Conservation (phyloP, 37 sponge, comb jelly and placozoan genomes). For the Cladorhizidae sp. region DNA sequence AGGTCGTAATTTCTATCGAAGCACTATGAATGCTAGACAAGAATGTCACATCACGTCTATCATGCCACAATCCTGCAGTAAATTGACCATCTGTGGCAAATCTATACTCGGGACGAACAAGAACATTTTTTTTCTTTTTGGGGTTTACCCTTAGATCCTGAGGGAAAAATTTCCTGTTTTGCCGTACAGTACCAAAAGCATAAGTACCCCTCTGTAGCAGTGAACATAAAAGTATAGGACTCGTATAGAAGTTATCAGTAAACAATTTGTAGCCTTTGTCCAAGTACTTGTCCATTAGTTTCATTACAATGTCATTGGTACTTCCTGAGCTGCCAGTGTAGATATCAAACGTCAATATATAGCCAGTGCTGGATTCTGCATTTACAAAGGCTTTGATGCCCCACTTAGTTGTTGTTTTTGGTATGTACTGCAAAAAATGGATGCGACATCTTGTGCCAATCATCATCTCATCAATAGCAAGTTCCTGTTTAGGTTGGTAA, state of each 20-base stretch:
- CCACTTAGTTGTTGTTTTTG: constrained; percentile 35
- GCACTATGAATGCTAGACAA: not conserved
- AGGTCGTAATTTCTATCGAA: not conserved
- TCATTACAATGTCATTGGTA: not conserved
- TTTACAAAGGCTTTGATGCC: constrained; percentile 30
- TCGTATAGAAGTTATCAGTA: constrained; percentile 40
- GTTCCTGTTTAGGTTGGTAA: constrained; percentile 9
- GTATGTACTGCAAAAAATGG: constrained; percentile 45
- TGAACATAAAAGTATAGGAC: not conserved
- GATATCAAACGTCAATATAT: constrained; percentile 10
- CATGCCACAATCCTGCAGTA: constrained; percentile 17
- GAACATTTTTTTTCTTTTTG: too few species aligned
- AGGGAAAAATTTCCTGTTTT: not conserved
- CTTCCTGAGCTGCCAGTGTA: too few species aligned
- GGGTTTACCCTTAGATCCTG: not conserved
- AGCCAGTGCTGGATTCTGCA: constrained; percentile 26
- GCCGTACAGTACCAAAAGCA: constrained; percentile 9
- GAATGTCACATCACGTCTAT: constrained; percentile 12
- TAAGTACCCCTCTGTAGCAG: not conserved
- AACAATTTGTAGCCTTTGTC: constrained; percentile 23
- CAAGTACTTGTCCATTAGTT: not conserved
- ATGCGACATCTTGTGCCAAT: too few species aligned
- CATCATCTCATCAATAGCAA: constrained; percentile 38
- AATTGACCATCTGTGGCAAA: constrained; percentile 12
- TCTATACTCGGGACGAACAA: not conserved